These are phyloP conservation scores for Quiscalus mexicanus DNA, from an alignment of 2,113 vertebrate species.

Conservation along the genomic window DNA sequence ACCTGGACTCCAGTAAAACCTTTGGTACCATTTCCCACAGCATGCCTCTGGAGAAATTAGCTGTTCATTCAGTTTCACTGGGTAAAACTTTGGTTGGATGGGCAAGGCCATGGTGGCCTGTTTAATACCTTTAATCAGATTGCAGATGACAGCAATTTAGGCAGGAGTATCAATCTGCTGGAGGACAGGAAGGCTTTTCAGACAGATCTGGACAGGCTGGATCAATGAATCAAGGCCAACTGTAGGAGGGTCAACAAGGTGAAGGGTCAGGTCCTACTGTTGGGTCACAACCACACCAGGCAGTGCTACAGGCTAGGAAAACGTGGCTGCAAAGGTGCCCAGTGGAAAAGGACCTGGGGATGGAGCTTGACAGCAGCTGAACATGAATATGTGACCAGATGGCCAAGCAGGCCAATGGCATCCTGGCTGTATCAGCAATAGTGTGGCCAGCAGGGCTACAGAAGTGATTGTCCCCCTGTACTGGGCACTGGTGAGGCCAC, in stretches of 20 bases:
- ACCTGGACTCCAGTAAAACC: neutral
- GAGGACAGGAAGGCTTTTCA: neutral
- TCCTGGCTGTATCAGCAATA: neutral
- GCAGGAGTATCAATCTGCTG: neutral
- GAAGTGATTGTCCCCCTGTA: neutral
- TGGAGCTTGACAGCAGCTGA: neutral
- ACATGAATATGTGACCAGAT: neutral
- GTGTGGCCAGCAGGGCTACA: neutral
- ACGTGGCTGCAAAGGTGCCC: neutral
- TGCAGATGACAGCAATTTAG: neutral
- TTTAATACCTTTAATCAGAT: neutral
- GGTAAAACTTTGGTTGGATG: neutral
- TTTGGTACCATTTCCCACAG: neutral
- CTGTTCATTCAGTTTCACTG: neutral
- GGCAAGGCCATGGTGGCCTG: neutral
- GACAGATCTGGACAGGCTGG: neutral
- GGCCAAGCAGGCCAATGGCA: neutral
- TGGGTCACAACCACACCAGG: neutral
- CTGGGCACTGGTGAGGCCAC: neutral
- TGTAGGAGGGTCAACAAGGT: neutral
- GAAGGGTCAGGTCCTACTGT: neutral
- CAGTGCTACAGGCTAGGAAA: neutral
- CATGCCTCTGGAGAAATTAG: neutral
- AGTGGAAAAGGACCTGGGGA: neutral
- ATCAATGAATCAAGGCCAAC: neutral